Evolutionary conservation across 2,113 vertebrate genomes (phyloP).

Genomic region (Pomatostomus ruficeps): DNA sequence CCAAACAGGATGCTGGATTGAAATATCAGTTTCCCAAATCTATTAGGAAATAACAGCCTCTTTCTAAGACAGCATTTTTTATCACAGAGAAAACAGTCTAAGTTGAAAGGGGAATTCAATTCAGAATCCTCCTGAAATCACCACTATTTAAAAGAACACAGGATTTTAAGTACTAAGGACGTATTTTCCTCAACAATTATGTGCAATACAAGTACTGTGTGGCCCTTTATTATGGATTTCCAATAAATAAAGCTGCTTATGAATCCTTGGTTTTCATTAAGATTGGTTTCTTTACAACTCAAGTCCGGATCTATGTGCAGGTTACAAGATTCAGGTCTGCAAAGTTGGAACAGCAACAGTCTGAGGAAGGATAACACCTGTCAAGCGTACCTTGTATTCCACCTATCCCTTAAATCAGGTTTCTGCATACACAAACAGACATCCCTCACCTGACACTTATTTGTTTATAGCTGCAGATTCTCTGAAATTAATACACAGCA

Average conservation of each 20-base stretch:
- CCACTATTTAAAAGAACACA: not conserved
- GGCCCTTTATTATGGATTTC: not conserved
- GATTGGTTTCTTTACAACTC: not conserved
- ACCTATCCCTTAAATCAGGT: not conserved
- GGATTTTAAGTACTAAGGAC: not conserved
- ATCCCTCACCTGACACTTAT: not conserved
- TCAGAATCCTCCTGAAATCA: not conserved
- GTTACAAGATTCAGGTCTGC: not conserved
- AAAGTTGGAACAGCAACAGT: not conserved
- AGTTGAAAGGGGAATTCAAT: not conserved
- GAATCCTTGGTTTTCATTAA: not conserved
- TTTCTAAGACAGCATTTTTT: not conserved
- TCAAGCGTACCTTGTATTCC: not conserved
- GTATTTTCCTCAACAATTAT: not conserved
- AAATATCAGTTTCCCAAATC: not conserved
- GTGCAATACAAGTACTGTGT: not conserved
- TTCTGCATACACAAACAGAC: not conserved
- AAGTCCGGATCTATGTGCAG: not conserved
- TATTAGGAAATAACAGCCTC: not conserved
- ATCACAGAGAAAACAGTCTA: not conserved
- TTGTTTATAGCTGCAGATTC: not conserved
- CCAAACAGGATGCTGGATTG: not conserved
- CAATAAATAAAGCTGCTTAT: not conserved
- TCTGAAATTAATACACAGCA: not conserved
- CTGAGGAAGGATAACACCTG: not conserved